These are phyloP conservation scores for Caracal caracal DNA, from an alignment of 2,113 vertebrate genomes.

Conservation along the genomic window DNA sequence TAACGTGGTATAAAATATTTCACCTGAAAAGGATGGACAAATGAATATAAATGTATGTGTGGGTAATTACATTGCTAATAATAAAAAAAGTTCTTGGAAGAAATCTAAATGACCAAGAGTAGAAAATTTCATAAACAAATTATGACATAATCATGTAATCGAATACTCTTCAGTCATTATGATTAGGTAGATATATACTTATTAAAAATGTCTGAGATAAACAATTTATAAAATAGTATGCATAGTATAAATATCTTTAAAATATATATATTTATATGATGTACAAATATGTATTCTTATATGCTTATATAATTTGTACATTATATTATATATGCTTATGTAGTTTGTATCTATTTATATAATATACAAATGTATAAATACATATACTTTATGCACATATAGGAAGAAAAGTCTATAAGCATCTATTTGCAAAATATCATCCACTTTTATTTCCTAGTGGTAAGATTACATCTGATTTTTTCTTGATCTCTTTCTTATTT, in stretches of 20 bases:
- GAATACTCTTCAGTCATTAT: background rate
- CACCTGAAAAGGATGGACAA: background rate
- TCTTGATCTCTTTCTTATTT: background rate
- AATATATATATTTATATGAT: background rate
- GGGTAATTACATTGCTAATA: background rate
- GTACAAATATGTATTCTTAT: background rate
- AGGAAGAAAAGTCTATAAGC: background rate
- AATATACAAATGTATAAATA: background rate
- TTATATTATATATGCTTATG: background rate
- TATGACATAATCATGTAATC: background rate
- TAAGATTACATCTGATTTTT: background rate
- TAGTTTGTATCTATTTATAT: background rate
- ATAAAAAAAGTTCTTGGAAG: background rate
- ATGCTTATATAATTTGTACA: background rate
- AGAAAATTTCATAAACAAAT: constrained; percentile 13
- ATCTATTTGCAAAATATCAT: constrained; percentile 5
- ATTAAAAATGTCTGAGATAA: background rate
- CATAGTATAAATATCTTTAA: background rate
- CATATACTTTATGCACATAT: background rate
- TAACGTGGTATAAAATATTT: background rate
- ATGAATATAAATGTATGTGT: background rate
- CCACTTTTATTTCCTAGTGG: background rate
- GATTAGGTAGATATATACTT: background rate
- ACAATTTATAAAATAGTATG: background rate
- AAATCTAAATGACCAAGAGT: background rate